These are phyloP conservation scores for Trachelus tabidus DNA, from an alignment of 2,888 invertebrate genomes.

Conservation along the genomic window DNA sequence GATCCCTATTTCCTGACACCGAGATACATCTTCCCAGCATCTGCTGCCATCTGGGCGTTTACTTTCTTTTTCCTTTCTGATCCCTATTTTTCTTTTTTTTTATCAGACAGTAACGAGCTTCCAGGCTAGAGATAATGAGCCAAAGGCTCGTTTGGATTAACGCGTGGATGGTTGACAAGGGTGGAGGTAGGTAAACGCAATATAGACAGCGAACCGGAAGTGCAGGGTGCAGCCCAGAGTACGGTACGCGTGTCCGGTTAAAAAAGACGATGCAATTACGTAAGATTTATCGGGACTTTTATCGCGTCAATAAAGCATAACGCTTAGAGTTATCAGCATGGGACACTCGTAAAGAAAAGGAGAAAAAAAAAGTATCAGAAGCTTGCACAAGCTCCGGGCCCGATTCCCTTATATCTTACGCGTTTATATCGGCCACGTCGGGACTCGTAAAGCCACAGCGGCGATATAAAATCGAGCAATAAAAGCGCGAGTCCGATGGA, in stretches of 20 bases:
- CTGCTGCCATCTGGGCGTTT: not conserved
- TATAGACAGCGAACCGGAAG: not conserved
- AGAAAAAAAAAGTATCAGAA: conserved; percentile 14
- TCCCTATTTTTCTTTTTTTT: not conserved
- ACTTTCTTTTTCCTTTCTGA: not conserved
- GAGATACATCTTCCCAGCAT: not conserved
- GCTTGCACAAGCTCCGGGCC: conserved; percentile 3
- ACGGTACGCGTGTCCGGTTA: not conserved
- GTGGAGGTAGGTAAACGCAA: not conserved
- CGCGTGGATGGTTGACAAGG: not conserved
- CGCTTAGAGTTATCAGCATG: conserved; percentile 16
- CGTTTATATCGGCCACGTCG: not conserved
- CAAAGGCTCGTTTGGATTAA: not conserved
- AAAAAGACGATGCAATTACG: conserved; percentile 1
- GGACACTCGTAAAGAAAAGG: conserved; percentile 9
- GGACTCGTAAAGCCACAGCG: conserved; percentile 5
- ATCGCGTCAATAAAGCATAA: conserved; percentile 14
- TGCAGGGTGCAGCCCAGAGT: not conserved
- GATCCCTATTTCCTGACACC: not conserved
- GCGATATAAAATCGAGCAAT: conserved; percentile 17
- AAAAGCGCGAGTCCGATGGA: conserved; percentile 6
- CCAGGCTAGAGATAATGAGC: not conserved
- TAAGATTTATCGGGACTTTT: conserved; percentile 13
- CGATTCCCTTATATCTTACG: conserved; percentile 13
- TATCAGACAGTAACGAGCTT: not conserved